Percentiles rank a stretch among this genome's conserved stretches.
Conservation (phyloP, 2,797 vertebrate species). For the Alectoris magna region DNA sequence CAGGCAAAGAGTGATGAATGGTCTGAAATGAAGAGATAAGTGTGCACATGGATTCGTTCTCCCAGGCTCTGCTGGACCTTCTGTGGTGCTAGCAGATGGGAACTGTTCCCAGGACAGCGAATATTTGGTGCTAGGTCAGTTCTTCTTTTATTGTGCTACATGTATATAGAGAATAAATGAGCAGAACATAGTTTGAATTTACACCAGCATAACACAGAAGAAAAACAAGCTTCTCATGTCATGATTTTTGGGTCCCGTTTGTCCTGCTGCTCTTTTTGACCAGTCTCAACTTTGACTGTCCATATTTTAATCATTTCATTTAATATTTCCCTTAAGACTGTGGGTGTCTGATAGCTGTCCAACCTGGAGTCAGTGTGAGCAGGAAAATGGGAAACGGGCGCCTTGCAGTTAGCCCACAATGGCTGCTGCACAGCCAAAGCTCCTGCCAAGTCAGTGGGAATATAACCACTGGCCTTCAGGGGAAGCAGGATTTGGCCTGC, state of each 20-base stretch:
- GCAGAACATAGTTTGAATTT: background rate
- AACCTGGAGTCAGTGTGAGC: background rate
- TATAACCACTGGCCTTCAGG: background rate
- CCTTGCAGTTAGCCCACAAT: accelerated
- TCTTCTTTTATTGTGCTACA: background rate
- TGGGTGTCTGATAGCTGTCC: background rate
- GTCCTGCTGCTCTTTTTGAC: background rate
- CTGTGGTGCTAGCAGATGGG: slow-evolving; percentile 19
- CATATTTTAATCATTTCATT: background rate
- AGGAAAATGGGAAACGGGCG: background rate
- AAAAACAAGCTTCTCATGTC: background rate
- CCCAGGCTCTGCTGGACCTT: slow-evolving; percentile 47
- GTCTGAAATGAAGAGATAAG: slow-evolving; percentile 64
- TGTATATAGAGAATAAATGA: background rate
- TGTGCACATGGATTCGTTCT: slow-evolving; percentile 19
- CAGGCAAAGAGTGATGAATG: slow-evolving; percentile 46
- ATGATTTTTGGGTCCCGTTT: background rate
- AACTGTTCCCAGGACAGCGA: slow-evolving; percentile 42
- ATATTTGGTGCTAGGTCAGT: background rate
- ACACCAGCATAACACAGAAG: background rate
- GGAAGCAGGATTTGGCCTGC: background rate
- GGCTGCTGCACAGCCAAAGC: background rate
- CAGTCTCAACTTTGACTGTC: background rate
- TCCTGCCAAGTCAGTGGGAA: background rate
- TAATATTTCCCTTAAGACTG: background rate